Base-by-base conservation (phyloP, 2,888 invertebrate species). In the Mycalesis mineus region DNA sequence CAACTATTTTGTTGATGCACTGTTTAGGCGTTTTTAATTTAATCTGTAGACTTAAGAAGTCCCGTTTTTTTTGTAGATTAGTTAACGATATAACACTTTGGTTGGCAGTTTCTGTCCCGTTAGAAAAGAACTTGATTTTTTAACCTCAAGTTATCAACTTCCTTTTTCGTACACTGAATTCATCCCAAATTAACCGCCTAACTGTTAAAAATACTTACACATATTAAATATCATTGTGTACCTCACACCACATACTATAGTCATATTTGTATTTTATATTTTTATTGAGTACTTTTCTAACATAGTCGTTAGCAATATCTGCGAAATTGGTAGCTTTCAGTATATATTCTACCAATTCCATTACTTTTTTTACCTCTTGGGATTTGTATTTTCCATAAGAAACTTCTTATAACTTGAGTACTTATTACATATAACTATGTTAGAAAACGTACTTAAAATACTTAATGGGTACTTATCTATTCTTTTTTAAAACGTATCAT, bases 191-290 rank as follows among this genome's bases (percentile, higher is more conserved):
- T 52, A 57, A 52, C 57, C 52, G n/a, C 13, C 51, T 51, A 37
- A 52, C 31, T 52, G 28, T 40, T 40, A 42, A 55, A 39, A 51
- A 29, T 47, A 55, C 53, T 31, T 31, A 53, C 48, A 52, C 58
- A 7, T 33, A 33, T 33, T 33, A 36, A 59, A 49, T 53, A 58
- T 58, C 57, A 61, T 62, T 58, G 51, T 55, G 69, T 73, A 78
- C 82, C 82, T 84, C 82, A 85, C 85, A 85, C 84, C 81, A 83
- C 84, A 78, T 78, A 74, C 54, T 36, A 37, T 47, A 55, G 37
- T 66, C 66, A 66, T 69, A 57, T 61, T 60, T 61, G 65, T 61
- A 63, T 62, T 55, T 45, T 59, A 61, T 55, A 36, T 31, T 33
- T 33, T 29, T 22, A 45, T 11, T 31, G 49, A 44, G 47, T 36